A percentile compares a stretch with the other conserved stretches of the same genome.
phyloP scores from a whole-genome alignment of 2,888 invertebrate species.

The Coelopa pilipes region DNA sequence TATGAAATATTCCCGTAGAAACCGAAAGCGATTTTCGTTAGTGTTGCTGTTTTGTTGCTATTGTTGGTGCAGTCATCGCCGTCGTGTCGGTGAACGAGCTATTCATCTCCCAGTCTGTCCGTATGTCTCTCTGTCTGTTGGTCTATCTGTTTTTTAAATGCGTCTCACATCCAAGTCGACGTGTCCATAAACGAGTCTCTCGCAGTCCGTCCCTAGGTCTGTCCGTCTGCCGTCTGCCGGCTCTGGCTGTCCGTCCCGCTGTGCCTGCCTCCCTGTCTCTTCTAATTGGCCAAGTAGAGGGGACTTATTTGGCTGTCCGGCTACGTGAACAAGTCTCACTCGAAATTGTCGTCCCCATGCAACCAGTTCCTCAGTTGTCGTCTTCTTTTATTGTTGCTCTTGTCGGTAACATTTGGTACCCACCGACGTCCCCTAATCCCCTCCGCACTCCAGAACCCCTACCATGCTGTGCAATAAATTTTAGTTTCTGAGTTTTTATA shows the following conservation, averaged over 20 bases:
- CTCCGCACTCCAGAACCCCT: too few species aligned
- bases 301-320: background rate
- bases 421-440: too few species aligned
- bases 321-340: background rate
- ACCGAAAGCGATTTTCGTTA: constrained; percentile 9
- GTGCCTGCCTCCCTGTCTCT: background rate
- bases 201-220: background rate
- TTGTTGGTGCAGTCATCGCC: too few species aligned
- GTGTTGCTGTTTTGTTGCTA: too few species aligned
- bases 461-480: too few species aligned
- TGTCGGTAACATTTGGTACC: too few species aligned
- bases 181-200: too few species aligned
- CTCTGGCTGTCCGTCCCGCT: too few species aligned
- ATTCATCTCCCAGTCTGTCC: background rate
- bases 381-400: too few species aligned
- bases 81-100: background rate
- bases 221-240: too few species aligned
- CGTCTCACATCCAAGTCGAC: background rate
- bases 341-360: background rate
- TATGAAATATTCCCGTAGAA: constrained; percentile 9
- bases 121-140: too few species aligned
- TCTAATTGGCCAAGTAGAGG: background rate
- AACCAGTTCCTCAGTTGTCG: background rate
- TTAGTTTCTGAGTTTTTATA: too few species aligned
- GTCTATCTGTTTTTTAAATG: background rate